Base-by-base conservation (phyloP, 2,113 vertebrate species). In the Penelope pileata region DNA sequence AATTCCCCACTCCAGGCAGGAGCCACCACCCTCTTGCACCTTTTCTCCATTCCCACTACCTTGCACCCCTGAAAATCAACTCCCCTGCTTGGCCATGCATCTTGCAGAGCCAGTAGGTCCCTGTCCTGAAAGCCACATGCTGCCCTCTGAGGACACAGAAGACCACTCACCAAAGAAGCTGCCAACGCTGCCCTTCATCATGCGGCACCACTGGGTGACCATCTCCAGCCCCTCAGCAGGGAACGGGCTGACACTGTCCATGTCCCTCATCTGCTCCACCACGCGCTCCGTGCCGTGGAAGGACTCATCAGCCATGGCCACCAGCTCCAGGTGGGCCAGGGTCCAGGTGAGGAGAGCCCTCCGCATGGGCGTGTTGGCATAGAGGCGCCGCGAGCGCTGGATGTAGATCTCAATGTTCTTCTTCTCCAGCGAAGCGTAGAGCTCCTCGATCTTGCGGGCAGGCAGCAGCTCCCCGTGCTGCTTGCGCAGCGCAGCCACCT, bases 401-500 rank as follows among this genome's bases (percentile, higher is more conserved):
- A 99, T 99, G 97, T 99, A 99, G 96, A 99, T 99, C 98, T 99
- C 99, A 0, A 99, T 99, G 98, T 99, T 99, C 94, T 99, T 99
- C 76, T 99, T 99, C 98, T 99, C 99, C 97, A 99, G 97, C 0
- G 99, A 99, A 69, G 99, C 98, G 5, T 99, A 99, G 9, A 99
- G 98, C 91, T 99, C 99, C 96, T 99, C 99, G 7, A 99, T 99
- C 97, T 99, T 99, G 69, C 99, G 98, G 29, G 99, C 99, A 0
- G 99, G 99, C 53, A 99, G 91, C 89, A 99, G 98, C 94, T 99
- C 99, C 2, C 99, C 99, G 0, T 99, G 99, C 93, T 99, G 99
- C 90, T 99, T 99, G 50, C 99, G 98, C 59, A 99, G 98, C 11
- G 99, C 99, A 0, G 99, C 98, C 93, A 99, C 99, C 90, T 99